Conservation (phyloP, 2,113 vertebrate genomes). For the Rhinolophus ferrumequinum region DNA sequence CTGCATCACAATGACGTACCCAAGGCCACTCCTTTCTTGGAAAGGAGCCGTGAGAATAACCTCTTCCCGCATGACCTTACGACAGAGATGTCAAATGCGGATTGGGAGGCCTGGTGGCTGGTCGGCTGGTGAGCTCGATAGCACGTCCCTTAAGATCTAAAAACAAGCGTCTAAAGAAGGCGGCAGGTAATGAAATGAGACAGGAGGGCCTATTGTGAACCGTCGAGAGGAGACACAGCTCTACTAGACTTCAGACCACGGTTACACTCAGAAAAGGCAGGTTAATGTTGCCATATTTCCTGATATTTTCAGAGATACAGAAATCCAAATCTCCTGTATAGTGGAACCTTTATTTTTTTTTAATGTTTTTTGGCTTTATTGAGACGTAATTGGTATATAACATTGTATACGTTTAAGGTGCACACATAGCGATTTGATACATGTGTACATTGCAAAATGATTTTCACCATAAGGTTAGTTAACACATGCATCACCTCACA, state of each 20-base stretch:
- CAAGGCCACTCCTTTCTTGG: background rate
- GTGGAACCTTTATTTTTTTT: too few relatives aligned
- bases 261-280: fast-evolving
- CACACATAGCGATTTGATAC: fast-evolving
- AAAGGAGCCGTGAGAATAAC: fast-evolving
- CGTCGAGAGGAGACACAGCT: fast-evolving
- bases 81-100: fast-evolving
- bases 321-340: background rate
- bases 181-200: fast-evolving
- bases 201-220: fast-evolving
- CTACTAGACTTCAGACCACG: fast-evolving
- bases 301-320: background rate
- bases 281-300: too few relatives aligned
- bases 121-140: fast-evolving
- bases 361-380: background rate
- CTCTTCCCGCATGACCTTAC: background rate
- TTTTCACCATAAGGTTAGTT: background rate
- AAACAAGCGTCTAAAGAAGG: too few relatives aligned
- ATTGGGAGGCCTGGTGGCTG: fast-evolving
- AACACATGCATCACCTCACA: background rate
- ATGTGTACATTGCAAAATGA: background rate
- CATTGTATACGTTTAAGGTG: too few relatives aligned
- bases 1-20: fast-evolving
- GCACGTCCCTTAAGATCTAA: fast-evolving
- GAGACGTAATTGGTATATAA: too few relatives aligned